Evolutionary conservation across 92 coral and sea anemone species (phyloP), one percentile per base, ranked within the genome.

Genomic region (Chrysogorgia sp.): DNA sequence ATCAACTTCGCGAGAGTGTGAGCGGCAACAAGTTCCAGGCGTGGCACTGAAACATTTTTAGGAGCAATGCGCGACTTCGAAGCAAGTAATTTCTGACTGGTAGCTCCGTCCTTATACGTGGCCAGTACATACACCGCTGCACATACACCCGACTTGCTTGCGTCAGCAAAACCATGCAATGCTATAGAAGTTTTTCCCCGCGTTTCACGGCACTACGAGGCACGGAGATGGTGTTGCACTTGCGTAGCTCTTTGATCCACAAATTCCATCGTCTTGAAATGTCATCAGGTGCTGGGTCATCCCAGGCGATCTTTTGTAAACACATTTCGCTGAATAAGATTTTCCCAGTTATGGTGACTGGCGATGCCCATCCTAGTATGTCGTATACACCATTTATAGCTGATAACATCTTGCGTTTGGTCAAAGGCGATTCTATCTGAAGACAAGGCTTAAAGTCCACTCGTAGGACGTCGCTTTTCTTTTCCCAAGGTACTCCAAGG

Each of bases 371-470:
- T 8, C 90, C 93, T 0, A 86, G 88, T 8, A 86, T 26, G 33
- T 86, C 90, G 53, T 65, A 90, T 28, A 90, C 74, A 25, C 83
- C 79, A 86, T 84, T 84, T 0, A 90, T 77, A 10, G 81, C 40
- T 17, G 93, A 71, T 28, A 89, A 45, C 63, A 90, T 87, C 59
- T 81, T 63, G 12, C 93, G 77, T 60, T 86, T 90, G n/a, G 93
- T 90, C 28, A 82, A 33, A 17, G 77, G 22, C n/a, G 59, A 25
- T 4, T 55, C 76, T 23, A 40, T 76, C 12, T 2, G 34, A 17
- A 8, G 43, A 34, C 77, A 71, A 71, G 43, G 25, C 49, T 48
- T 45, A 4, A 71, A 22, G 47, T 15, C 48, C 13, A 71, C 77
- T 26, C 15, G 62, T 14, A 71, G 56, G 2, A 7, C 29, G 14